Evolutionary conservation across 2,797 vertebrate genomes (phyloP).

Genomic region (Liasis olivaceus): DNA sequence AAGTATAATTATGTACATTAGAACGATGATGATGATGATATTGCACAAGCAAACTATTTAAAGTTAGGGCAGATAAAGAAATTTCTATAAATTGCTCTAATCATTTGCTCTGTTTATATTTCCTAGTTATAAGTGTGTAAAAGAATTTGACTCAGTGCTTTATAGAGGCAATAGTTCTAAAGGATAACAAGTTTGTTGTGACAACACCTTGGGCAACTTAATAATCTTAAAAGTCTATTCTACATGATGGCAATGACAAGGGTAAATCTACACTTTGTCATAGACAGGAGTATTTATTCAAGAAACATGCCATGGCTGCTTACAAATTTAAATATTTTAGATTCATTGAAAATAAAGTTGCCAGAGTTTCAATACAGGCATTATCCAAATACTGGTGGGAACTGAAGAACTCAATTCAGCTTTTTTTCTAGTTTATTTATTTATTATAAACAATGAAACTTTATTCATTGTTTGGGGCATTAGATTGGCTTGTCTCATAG

Average conservation of each 20-base stretch:
- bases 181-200: slow-evolving; percentile 44
- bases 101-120: slow-evolving; percentile 53
- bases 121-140: slow-evolving; percentile 54
- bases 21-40: background rate
- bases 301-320: slow-evolving; percentile 40
- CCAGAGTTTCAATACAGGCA: slow-evolving; percentile 7
- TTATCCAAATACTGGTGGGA: background rate
- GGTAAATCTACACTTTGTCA: slow-evolving; percentile 37
- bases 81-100: slow-evolving; percentile 43
- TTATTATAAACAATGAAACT: background rate
- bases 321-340: slow-evolving; percentile 50
- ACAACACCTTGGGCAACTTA: slow-evolving; percentile 37
- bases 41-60: slow-evolving; percentile 35
- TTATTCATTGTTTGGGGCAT: background rate
- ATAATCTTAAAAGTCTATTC: slow-evolving; percentile 46
- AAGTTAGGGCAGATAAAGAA: slow-evolving; percentile 18
- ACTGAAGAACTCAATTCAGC: background rate
- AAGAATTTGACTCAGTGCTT: slow-evolving; percentile 47
- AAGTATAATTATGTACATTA: background rate
- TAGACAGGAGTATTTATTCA: slow-evolving; percentile 34
- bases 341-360: slow-evolving; percentile 39
- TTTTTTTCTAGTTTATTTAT: background rate
- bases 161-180: slow-evolving; percentile 42
- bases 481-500: background rate
- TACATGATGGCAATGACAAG: slow-evolving; percentile 44